These are phyloP conservation scores for Lepilemur ruficaudatus DNA, from an alignment of 2,797 vertebrate genomes.

Conservation along the genomic window DNA sequence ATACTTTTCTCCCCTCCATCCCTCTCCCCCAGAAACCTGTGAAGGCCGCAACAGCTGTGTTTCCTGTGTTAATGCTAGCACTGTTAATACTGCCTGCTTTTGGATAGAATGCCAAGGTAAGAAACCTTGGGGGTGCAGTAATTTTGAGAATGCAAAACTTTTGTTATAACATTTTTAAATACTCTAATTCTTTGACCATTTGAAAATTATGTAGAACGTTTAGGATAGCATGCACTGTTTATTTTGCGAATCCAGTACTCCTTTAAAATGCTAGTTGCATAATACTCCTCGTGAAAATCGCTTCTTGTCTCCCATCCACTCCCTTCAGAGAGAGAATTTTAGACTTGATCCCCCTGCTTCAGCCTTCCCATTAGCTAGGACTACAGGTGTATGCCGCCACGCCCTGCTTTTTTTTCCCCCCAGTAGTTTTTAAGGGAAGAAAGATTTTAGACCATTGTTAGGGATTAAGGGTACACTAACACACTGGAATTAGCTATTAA, in stretches of 20 bases:
- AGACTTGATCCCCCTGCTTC: background rate
- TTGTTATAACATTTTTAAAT: background rate
- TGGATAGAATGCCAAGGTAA: slow-evolving; percentile 81
- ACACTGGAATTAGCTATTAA: background rate
- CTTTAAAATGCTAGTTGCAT: background rate
- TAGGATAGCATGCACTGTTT: background rate
- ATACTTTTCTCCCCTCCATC: background rate
- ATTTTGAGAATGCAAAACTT: slow-evolving; percentile 1
- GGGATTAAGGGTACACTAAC: background rate
- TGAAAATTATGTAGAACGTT: slow-evolving; percentile 16
- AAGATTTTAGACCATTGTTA: background rate
- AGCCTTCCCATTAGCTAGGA: background rate
- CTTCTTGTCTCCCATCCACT: background rate
- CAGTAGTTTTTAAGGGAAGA: slow-evolving; percentile 13
- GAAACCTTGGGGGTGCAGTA: background rate
- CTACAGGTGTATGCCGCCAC: background rate
- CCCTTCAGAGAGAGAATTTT: background rate
- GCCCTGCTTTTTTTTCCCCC: background rate
- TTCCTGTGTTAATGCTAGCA: slow-evolving; percentile 56
- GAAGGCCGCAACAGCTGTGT: slow-evolving; percentile 42
- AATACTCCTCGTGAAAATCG: background rate
- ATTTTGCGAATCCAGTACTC: background rate
- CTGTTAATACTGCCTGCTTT: slow-evolving; percentile 39
- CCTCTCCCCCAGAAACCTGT: slow-evolving; percentile 70
- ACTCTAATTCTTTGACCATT: background rate